A percentile compares a stretch with the other conserved stretches of the same genome.
Conservation (phyloP, 2,797 vertebrate genomes). For the Catharus ustulatus region DNA sequence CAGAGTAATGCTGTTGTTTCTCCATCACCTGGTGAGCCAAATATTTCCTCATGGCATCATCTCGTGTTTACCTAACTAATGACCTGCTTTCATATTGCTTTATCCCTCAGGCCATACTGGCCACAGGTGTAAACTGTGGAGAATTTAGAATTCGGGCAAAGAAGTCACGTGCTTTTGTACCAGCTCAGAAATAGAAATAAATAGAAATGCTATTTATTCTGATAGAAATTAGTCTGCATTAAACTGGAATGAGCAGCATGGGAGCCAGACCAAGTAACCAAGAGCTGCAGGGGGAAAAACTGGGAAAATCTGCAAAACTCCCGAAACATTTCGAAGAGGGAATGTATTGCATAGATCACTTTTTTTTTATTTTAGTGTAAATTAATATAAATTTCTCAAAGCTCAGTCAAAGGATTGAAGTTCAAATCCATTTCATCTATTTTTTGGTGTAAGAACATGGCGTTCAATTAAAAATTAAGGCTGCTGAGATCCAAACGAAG, state of each 20-base stretch:
- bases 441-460: not conserved
- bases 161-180: not conserved
- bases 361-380: not conserved
- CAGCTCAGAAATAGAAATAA: not conserved
- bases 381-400: not conserved
- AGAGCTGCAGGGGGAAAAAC: slow-evolving; percentile 15
- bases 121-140: not conserved
- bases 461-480: slow-evolving; percentile 29
- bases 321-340: not conserved
- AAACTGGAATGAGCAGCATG: slow-evolving; percentile 42
- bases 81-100: not conserved
- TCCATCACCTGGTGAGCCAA: not conserved
- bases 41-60: not conserved
- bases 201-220: slow-evolving; percentile 29
- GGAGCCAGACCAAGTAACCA: slow-evolving; percentile 34
- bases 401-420: not conserved
- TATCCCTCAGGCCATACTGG: not conserved
- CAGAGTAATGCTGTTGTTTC: not conserved
- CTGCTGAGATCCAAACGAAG: not conserved
- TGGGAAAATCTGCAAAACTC: not conserved
- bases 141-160: not conserved
- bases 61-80: not conserved
- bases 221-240: slow-evolving; percentile 40
- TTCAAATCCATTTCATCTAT: not conserved
- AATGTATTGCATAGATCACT: not conserved